Base-by-base conservation (phyloP, 2,888 invertebrate genomes). In the Hanleya hanleyi region DNA sequence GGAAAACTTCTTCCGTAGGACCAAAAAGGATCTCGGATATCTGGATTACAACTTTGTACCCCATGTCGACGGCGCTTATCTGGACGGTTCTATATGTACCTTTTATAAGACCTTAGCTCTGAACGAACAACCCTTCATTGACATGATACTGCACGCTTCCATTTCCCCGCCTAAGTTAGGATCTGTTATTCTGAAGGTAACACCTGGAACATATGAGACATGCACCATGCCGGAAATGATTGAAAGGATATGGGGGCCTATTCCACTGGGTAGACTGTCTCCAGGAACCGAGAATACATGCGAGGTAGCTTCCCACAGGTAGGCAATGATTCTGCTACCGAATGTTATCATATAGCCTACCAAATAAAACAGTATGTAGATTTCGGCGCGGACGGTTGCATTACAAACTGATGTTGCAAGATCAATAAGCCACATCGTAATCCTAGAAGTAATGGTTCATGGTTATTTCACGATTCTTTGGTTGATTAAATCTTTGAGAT, bases 131-230 rank as follows among this genome's bases (percentile, higher is more conserved):
- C 26, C 57, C 22, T 57, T 26, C 32, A 26, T 29, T 26, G 57
- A 32, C 22, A 32, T 57, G 5, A 29, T 22, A 4, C 57, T 57
- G 18, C 22, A 22, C 15, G 4, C 26, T 18, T 2, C 12, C 12
- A 57, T 57, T 4, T 15, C 26, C 4, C 22, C 22, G 1, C 29
- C 32, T n/a, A 29, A 71, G 51, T 75, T 70, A 51, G 78, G 80
- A 0, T 76, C 78, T 18, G 73, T 74, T 67, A 67, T 78, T 32
- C 70, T 85, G 35, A 41, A 50, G 67, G 84, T 84, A 64, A 87
- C 89, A 57, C 78, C 87, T 51, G 84, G 71, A 83, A 86, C 78
- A 74, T 87, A 64, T 81, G 87, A 70, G 86, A 89, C 77, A 80
- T 89, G 67, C 81, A 87, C 65, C 81, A 86, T 81, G 70, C 84